Percentiles rank a stretch among this genome's conserved stretches.
These are phyloP conservation scores for Motacilla alba DNA, from an alignment of 2,113 vertebrate genomes.

Conservation along the genomic window DNA sequence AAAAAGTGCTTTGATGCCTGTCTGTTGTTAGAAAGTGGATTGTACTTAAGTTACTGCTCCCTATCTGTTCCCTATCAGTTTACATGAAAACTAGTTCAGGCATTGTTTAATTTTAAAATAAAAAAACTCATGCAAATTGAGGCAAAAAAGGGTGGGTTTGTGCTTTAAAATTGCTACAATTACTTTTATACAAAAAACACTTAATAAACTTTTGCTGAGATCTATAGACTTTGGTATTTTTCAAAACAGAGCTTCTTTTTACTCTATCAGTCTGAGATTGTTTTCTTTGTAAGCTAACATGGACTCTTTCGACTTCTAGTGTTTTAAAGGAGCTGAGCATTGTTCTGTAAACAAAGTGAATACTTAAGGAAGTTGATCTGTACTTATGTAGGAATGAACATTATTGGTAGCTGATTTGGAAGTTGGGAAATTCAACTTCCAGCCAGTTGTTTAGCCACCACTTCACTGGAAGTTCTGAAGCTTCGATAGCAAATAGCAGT, in stretches of 20 bases:
- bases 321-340: neutral
- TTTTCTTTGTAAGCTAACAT: neutral
- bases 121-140: neutral
- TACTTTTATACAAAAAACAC: neutral
- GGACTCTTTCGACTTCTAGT: neutral
- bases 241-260: neutral
- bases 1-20: neutral
- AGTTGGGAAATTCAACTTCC: neutral
- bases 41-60: neutral
- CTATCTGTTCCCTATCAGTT: neutral
- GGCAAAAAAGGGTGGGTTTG: neutral
- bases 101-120: neutral
- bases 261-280: neutral
- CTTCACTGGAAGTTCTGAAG: neutral
- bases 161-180: neutral
- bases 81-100: neutral
- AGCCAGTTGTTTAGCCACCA: neutral
- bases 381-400: neutral
- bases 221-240: neutral
- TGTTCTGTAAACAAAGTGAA: neutral
- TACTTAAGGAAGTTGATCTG: neutral
- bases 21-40: neutral
- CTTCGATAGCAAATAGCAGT: neutral
- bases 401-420: neutral
- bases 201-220: neutral